A percentile compares a stretch with the other conserved stretches of the same genome.
Evolutionary conservation across 2,113 vertebrate genomes (phyloP).

Genomic region (Ceuthmochares aereus): DNA sequence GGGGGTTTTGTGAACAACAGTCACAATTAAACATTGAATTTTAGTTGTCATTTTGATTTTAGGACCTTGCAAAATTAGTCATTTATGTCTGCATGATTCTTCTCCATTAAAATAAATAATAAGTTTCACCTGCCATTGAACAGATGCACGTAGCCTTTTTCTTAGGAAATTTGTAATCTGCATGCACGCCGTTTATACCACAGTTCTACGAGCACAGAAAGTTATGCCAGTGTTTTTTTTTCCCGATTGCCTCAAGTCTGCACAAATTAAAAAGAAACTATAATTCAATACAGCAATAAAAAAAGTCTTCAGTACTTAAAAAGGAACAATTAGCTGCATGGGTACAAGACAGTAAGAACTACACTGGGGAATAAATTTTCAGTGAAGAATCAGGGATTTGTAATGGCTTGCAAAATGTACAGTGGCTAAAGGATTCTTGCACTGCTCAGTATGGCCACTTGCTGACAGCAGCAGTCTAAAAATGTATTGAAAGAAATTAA

Average conservation of each 20-base stretch:
- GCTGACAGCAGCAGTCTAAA: constrained; percentile 22
- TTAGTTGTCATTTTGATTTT: not conserved
- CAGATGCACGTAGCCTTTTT: not conserved
- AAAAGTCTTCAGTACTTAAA: not conserved
- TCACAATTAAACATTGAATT: not conserved
- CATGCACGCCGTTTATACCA: not conserved
- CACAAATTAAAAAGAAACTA: not conserved
- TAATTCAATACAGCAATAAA: not conserved
- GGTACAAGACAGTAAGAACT: not conserved
- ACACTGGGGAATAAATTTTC: not conserved
- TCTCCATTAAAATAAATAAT: not conserved
- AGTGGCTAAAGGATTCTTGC: not conserved
- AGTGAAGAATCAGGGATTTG: not conserved
- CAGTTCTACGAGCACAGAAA: not conserved
- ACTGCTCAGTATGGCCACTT: not conserved
- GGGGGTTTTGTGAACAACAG: not conserved
- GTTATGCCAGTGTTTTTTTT: rapidly evolving
- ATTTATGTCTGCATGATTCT: not conserved
- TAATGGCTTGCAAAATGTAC: not conserved
- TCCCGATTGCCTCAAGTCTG: not conserved
- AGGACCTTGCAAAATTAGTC: not conserved
- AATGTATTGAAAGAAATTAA: not conserved
- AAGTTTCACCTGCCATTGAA: not conserved
- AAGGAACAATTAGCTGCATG: not conserved
- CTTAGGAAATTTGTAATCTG: not conserved